Evolutionary conservation across 2,888 invertebrate genomes (phyloP).

Genomic region (Scelioninae gen. 1): DNA sequence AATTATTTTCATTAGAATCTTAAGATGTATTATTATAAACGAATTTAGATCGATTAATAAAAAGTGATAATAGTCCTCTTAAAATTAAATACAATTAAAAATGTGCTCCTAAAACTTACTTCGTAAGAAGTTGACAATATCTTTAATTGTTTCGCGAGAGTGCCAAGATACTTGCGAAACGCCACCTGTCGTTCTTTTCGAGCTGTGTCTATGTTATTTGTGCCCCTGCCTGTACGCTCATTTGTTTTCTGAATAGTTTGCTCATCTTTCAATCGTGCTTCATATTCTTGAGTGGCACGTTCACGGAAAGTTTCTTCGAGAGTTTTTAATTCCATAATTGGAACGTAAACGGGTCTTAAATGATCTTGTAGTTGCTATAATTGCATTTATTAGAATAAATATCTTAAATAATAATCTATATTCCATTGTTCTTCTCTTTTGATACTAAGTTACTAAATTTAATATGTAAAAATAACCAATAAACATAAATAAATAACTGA

Average conservation of each 20-base stretch:
- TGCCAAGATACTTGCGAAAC: slow-evolving; percentile 88
- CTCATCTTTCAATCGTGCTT: slow-evolving; percentile 85
- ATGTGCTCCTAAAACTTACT: slow-evolving; percentile 81
- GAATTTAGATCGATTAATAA: too few species aligned
- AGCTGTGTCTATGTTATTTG: slow-evolving; percentile 81
- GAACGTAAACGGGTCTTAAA: slow-evolving; percentile 91
- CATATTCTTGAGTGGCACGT: slow-evolving; percentile 86
- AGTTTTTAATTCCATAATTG: slow-evolving; percentile 90
- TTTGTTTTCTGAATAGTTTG: slow-evolving; percentile 84
- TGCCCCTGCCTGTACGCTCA: slow-evolving; percentile 71
- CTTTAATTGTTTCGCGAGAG: slow-evolving; percentile 88
- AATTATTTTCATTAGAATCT: too few species aligned
- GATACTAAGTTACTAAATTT: too few species aligned
- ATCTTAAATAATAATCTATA: too few species aligned
- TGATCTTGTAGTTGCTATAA: slow-evolving; percentile 87
- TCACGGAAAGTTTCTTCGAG: slow-evolving; percentile 89
- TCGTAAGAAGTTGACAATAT: slow-evolving; percentile 90
- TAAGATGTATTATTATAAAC: too few species aligned
- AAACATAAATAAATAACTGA: too few species aligned
- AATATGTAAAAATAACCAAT: too few species aligned
- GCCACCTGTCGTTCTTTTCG: slow-evolving; percentile 87
- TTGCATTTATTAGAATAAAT: too few species aligned
- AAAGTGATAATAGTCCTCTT: too few species aligned
- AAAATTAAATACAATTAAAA: too few species aligned
- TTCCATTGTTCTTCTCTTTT: too few species aligned